Base-by-base conservation (phyloP, 2,113 vertebrate species). In the Gambusia holbrooki region DNA sequence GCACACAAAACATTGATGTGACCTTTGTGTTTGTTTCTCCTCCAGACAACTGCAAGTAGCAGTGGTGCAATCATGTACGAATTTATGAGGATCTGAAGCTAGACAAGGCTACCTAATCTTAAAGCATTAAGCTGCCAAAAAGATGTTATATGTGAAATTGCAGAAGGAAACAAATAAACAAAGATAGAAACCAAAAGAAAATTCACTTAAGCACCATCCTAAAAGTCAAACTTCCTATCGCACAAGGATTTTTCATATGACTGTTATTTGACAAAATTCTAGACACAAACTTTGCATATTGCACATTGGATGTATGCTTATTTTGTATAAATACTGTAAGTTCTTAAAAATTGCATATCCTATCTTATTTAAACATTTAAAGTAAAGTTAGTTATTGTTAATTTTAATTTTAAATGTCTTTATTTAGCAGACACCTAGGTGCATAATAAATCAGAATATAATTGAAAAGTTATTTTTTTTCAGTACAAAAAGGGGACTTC, bases 41-140 rank as follows among this genome's bases (percentile, higher is more conserved):
- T 64, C 77, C 76, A 80, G 32, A 82, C 61, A 77, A 69, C 77
- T 74, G 74, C 22, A 12, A 74, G 74, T 72, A 62, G 77, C 63
- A 69, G 9, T 48, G 13, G 42, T 66, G 66, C 65, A 71, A 19
- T 84, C 79, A 66, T 71, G 70, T 48, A 69, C 70, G 81, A 73
- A 80, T 73, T 61, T 69, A 69, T 35, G 40, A 63, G 40, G 40
- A 69, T 22, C 37, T 51, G 69, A 54, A 68, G 66, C 69, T 64
- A 45, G 62, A 76, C 35, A 68, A 9, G 40, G 61, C 69, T 32
- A 63, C 32, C 77, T 64, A 17, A 51, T 58, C 72, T 79, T n/a
- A 33, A 25, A 77, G 61, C 32, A 69, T 69, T 69, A 81, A 66
- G 5, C 85, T 72, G 67, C 77, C 78, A 64, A 28, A 66, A 67